Evolutionary conservation across 2,113 vertebrate species (phyloP), one percentile per base, ranked within the genome.

Genomic region (Podiceps cristatus): DNA sequence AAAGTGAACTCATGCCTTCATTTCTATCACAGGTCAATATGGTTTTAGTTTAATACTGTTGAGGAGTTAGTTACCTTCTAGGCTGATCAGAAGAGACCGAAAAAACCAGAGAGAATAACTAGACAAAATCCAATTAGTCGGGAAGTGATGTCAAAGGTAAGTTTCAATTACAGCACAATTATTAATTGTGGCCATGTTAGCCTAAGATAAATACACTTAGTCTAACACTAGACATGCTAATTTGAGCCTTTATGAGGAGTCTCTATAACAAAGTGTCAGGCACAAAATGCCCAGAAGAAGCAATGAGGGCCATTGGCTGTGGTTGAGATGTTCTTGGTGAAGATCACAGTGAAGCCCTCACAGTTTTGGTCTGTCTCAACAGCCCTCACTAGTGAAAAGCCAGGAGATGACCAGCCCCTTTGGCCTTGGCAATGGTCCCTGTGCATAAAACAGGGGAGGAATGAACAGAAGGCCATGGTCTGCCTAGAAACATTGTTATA

Each of bases 71-170:
- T 52, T 55, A 24, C 55, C 45, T 69, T 10, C 11, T 31, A 72
- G 67, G 76, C 27, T 74, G 88, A 31, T 60, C 18, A 45, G 44
- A 66, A 60, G 18, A 85, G 76, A 13, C 44, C 81, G 5, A 35
- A 33, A 33, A 44, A 25, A 44, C 18, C 52, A 73, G 6, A 56
- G 31, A 76, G 42, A 47, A 62, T 3, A 28, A 80, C 64, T 60
- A 81, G 80, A 13, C 79, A 52, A 52, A 84, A 72, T 75, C 47
- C 86, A 58, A 82, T 88, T 80, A 88, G 37, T 24, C 1, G 0
- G 75, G 29, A 86, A 45, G 31, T 27, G 90, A 88, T 85, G 79
- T 75, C 79, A 95, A 87, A 95, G 86, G 47, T 68, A 59, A 84
- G n/a, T 53, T 78, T 85, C 83, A 87, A 20, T 91, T 89, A 89